A percentile compares a stretch with the other conserved stretches of the same genome.
These are phyloP conservation scores for Falco concolor DNA, from an alignment of 2,797 vertebrate species.

Conservation along the genomic window DNA sequence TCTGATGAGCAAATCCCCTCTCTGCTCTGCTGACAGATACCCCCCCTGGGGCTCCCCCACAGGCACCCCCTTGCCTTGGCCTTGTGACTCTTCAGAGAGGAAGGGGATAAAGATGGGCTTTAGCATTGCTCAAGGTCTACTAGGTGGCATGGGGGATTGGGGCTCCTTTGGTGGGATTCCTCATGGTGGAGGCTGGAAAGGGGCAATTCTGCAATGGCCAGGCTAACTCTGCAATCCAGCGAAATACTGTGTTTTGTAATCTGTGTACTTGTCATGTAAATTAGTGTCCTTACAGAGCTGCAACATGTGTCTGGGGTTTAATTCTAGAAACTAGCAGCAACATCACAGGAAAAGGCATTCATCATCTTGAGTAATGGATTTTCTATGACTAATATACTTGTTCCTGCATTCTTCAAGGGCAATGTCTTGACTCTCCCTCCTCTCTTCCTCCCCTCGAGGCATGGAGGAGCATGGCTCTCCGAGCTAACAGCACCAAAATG, in stretches of 20 bases:
- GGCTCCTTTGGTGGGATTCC: background rate
- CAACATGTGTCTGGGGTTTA: background rate
- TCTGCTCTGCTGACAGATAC: background rate
- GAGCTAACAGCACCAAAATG: background rate
- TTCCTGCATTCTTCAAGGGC: background rate
- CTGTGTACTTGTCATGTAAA: constrained; percentile 37
- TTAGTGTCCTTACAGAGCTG: constrained; percentile 28
- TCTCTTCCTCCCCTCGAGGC: background rate
- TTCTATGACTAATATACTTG: background rate
- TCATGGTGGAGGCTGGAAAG: background rate
- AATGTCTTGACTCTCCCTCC: background rate
- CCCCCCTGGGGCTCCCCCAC: fast-evolving
- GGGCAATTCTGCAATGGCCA: background rate
- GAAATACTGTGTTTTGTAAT: background rate
- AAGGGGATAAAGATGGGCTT: background rate
- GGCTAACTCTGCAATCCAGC: background rate
- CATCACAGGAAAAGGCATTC: background rate
- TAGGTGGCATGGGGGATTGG: fast-evolving
- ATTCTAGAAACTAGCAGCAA: background rate
- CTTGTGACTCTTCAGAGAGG: background rate
- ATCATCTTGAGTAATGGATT: background rate
- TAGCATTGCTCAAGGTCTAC: fast-evolving
- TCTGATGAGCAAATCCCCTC: background rate
- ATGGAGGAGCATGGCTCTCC: fast-evolving
- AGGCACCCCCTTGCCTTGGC: background rate